Conservation (phyloP, 2,888 invertebrate genomes). For the Clunio marinus region DNA sequence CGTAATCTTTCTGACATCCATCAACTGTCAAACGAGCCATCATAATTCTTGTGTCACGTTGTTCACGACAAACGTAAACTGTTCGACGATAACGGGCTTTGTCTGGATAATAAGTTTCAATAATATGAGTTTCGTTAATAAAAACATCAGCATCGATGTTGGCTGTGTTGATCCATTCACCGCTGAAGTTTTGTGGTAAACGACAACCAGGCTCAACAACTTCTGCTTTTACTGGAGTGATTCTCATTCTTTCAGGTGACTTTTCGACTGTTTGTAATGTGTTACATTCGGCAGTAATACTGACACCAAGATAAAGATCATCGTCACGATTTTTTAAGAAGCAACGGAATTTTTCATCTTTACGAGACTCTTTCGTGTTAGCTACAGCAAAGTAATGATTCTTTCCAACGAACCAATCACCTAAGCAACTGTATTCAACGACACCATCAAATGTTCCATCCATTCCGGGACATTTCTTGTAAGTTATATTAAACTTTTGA, state of each 20-base stretch:
- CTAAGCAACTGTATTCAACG: constrained; percentile 88
- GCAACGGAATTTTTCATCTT: constrained; percentile 91
- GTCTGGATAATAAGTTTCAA: constrained; percentile 92
- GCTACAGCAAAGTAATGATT: constrained; percentile 97
- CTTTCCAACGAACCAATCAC: constrained; percentile 93
- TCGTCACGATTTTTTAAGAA: constrained; percentile 92
- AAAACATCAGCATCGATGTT: constrained; percentile 92
- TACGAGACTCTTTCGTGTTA: constrained; percentile 91
- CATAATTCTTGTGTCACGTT: constrained; percentile 84
- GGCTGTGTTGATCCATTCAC: constrained; percentile 95
- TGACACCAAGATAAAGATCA: constrained; percentile 85
- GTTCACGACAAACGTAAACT: constrained; percentile 91
- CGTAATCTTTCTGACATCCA: constrained; percentile 94
- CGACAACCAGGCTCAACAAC: constrained; percentile 87
- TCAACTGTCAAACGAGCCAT: constrained; percentile 96
- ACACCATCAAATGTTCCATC: constrained; percentile 85
- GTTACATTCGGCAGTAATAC: constrained; percentile 90
- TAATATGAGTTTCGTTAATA: constrained; percentile 94
- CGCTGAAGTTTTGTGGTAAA: constrained; percentile 88
- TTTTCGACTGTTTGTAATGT: constrained; percentile 88
- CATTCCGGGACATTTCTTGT: constrained; percentile 85
- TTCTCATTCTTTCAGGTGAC: constrained; percentile 81
- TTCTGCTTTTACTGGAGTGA: constrained; percentile 86
- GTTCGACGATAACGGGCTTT: constrained; percentile 81
- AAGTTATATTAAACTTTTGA: constrained; percentile 93